Conservation (phyloP, 1,140 invertebrate genomes). For the Eupristina koningsbergeri region DNA sequence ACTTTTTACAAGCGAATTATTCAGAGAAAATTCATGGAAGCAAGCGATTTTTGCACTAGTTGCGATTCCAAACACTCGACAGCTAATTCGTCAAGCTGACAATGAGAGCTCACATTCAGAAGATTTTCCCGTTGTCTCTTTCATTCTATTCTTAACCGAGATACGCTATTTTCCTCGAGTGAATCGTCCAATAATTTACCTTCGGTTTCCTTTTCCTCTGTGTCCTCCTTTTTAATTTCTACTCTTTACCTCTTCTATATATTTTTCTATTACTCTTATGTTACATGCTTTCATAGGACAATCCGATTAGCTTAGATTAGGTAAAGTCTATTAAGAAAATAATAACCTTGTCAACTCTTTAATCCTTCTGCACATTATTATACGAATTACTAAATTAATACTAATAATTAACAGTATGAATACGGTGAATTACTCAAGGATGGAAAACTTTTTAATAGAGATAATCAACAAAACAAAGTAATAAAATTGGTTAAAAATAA, state of each 20-base stretch:
- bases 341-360: background rate
- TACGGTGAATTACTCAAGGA: constrained; percentile 32
- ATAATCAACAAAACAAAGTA: background rate
- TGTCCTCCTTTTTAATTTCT: background rate
- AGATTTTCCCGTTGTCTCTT: constrained; percentile 50
- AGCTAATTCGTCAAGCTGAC: constrained; percentile 45
- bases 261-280: background rate
- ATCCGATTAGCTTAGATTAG: constrained; percentile 59
- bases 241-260: background rate
- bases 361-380: background rate
- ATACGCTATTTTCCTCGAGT: constrained; percentile 52
- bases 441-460: constrained; percentile 40
- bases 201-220: constrained; percentile 8
- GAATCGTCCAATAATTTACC: constrained; percentile 39
- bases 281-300: constrained; percentile 41
- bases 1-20: constrained; percentile 48
- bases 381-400: constrained; percentile 2
- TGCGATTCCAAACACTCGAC: constrained; percentile 43
- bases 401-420: constrained; percentile 28
- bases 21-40: constrained; percentile 8
- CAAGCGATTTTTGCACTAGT: background rate
- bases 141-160: constrained; percentile 44
- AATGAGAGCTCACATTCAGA: background rate
- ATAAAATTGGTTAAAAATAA: background rate
- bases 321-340: constrained; percentile 29